Base-by-base conservation (phyloP, 1,140 invertebrate genomes). In the Copidosoma floridanum region DNA sequence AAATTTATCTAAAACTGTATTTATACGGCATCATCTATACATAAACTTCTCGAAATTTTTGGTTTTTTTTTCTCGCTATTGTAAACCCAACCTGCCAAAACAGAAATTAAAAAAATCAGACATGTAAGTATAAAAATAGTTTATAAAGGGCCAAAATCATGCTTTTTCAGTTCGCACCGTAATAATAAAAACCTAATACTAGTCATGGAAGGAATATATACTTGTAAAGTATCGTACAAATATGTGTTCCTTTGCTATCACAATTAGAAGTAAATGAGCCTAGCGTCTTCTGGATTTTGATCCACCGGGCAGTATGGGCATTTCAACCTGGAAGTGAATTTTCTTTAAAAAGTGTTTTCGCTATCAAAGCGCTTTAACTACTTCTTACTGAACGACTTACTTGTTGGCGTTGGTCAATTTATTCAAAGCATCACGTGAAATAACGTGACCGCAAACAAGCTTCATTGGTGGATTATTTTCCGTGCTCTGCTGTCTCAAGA, bases 241-340 rank as follows among this genome's bases (percentile, higher is more conserved):
- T 48, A 55, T 46, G 35, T 16, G 32, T 57, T 53, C 54, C 38
- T 63, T 50, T 16, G 58, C 61, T 77, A 78, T 78, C 76, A 77
- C 73, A 77, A 69, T 82, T 85, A 98, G 84, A 98, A 97, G 74
- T 90, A 90, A 73, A 99, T 94, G 71, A 92, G 87, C 75, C 90
- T 86, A 18, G 95, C 95, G 75, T 98, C 95, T 56, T 89, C 85
- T 35, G 94, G 92, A 75, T 90, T 93, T 74, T 98, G 95, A 81
- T 99, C 96, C 71, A 97, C 88, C 6, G 97, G 97, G 72, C 97
- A 99, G 77, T 99, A 99, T 1, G 96, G 96, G 77, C 97, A 99
- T 83, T 99, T 99, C 69, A 98, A 85, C 76, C 93, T 95, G 82
- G 66, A 86, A 86, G 75, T 70, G 73, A 78, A 75, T 75, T 71